Evolutionary conservation across 2,113 vertebrate genomes (phyloP), one percentile per base, ranked within the genome.

Genomic region (Henicopernis longicauda): DNA sequence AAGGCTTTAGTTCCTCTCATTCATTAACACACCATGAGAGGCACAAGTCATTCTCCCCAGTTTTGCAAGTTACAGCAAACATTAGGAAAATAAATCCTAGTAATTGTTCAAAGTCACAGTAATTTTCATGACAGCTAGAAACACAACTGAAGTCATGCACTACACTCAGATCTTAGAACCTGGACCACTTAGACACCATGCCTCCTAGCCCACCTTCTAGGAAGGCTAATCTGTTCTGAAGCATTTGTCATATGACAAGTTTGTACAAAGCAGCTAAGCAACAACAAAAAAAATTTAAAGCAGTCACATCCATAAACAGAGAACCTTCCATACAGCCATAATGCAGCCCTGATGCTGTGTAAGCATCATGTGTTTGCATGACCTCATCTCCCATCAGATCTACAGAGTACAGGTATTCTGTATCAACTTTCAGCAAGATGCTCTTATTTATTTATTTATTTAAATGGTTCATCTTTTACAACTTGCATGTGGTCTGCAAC

Each of bases 161-260:
- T 4, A 1, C 63, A 2, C 16, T 21, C 10, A 25, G 2, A 14
- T 16, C 14, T 38, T 4, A 3, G 34, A 32, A 8, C 7, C 54
- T 2, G 45, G 40, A 34, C 47, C 67, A 20, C 54, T 5, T 1
- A 52, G 4, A n/a, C 55, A 50, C 4, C 4, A 0, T 0, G 25
- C 20, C 54, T 62, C 45, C 77, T 7, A 25, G 47, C 21, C 32
- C 38, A 25, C 40, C 47, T 74, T 26, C 69, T 1, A 49, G 54
- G 38, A 47, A 31, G 13, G 21, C 45, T 61, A 7, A 13, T 3
- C 54, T n/a, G 11, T 2, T 42, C 45, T 59, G 45, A 22, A 38
- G 32, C 42, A 13, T 16, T 27, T 44, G 10, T 32, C 26, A 15
- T 6, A 34, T 4, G 9, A 22, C 20, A 34, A 45, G 27, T 27